These are phyloP conservation scores for Picus viridis DNA, from an alignment of 2,797 vertebrate species.

Conservation along the genomic window DNA sequence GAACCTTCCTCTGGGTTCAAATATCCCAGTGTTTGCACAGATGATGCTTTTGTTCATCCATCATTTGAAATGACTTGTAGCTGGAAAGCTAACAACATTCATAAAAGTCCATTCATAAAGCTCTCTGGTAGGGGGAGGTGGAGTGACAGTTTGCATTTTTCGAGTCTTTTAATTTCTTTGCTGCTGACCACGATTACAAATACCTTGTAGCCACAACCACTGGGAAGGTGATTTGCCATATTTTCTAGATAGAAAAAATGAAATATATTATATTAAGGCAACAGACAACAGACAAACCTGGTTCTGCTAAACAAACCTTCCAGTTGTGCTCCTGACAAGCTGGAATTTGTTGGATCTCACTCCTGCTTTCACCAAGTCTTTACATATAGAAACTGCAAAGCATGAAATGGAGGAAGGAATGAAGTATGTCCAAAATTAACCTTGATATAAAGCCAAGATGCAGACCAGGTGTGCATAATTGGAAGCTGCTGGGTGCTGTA, in stretches of 20 bases:
- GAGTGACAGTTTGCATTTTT: slow-evolving; percentile 36
- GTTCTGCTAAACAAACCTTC: not conserved
- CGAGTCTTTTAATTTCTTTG: slow-evolving; percentile 39
- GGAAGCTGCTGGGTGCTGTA: not conserved
- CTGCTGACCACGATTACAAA: not conserved
- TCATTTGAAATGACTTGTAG: slow-evolving; percentile 63
- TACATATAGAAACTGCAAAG: not conserved
- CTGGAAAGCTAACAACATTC: slow-evolving; percentile 53
- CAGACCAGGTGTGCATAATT: not conserved
- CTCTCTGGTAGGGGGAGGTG: not conserved
- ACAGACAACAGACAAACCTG: not conserved
- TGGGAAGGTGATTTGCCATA: not conserved
- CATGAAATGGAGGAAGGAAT: not conserved
- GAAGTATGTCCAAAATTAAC: not conserved
- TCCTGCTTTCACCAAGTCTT: not conserved
- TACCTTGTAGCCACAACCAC: not conserved
- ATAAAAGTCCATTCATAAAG: slow-evolving; percentile 53
- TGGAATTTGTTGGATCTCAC: not conserved
- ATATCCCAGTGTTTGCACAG: slow-evolving; percentile 65
- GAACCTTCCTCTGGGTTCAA: slow-evolving; percentile 64
- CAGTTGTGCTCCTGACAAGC: not conserved
- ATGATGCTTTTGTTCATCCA: slow-evolving; percentile 66
- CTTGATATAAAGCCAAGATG: not conserved
- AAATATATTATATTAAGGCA: not conserved
- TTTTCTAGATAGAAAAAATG: not conserved